Conservation (phyloP, 2,888 invertebrate species). For the Lochmaea crataegi region DNA sequence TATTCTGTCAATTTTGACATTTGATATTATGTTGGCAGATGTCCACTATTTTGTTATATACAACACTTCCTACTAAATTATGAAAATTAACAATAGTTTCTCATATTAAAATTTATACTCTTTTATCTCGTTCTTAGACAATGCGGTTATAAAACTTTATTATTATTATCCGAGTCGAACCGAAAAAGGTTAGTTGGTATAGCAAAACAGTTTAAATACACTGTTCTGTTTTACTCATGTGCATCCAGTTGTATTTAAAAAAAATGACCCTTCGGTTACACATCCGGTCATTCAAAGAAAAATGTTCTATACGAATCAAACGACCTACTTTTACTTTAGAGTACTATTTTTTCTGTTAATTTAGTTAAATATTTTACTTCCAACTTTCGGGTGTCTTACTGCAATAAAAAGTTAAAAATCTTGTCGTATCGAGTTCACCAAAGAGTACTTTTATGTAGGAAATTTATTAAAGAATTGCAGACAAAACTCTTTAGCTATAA, state of each 20-base stretch:
- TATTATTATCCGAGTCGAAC: not conserved
- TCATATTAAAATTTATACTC: not conserved
- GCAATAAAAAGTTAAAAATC: too few species aligned
- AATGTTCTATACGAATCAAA: not conserved
- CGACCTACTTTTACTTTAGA: not conserved
- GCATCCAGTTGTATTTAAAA: conserved; percentile 18
- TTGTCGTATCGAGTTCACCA: too few species aligned
- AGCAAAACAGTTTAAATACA: conserved; percentile 16
- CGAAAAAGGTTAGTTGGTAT: conserved; percentile 1
- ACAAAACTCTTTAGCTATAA: too few species aligned
- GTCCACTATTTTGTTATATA: too few species aligned
- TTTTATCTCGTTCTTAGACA: not conserved
- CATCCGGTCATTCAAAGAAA: conserved; percentile 26
- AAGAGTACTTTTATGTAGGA: too few species aligned
- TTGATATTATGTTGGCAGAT: too few species aligned
- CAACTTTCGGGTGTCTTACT: too few species aligned
- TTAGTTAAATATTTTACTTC: not conserved
- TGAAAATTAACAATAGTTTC: not conserved
- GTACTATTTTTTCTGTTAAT: not conserved
- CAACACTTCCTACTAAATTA: too few species aligned
- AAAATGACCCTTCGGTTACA: conserved; percentile 22
- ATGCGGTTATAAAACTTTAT: not conserved
- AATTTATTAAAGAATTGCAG: too few species aligned
- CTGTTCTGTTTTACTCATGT: conserved; percentile 20
- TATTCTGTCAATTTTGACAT: too few species aligned